phyloP scores from a whole-genome alignment of 2,888 invertebrate species.

The Lacanobia wlatinum region DNA sequence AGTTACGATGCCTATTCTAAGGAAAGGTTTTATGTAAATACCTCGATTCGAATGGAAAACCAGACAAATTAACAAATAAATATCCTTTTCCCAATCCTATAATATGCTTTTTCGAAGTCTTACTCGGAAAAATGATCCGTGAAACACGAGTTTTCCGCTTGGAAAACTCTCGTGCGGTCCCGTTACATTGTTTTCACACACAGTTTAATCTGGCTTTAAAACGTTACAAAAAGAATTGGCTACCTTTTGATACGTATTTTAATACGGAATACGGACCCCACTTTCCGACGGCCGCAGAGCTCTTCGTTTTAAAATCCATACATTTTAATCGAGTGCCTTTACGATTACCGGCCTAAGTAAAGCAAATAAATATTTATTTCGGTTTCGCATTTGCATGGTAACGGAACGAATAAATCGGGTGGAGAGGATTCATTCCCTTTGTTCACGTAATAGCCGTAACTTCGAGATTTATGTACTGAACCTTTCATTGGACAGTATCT shows the following conservation, averaged over 20 bases:
- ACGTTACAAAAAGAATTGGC: slow-evolving; percentile 55
- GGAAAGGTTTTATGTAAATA: slow-evolving; percentile 30
- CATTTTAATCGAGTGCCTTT: slow-evolving; percentile 65
- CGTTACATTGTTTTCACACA: slow-evolving; percentile 64
- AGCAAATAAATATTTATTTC: slow-evolving; percentile 69
- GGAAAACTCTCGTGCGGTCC: slow-evolving; percentile 42
- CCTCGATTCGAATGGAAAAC: slow-evolving; percentile 4
- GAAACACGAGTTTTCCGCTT: slow-evolving; percentile 57
- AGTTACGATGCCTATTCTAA: neutral
- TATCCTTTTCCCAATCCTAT: slow-evolving; percentile 22
- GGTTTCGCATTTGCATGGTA: slow-evolving; percentile 62
- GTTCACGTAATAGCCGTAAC: slow-evolving; percentile 64
- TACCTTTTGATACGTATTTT: slow-evolving; percentile 62
- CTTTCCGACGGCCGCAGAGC: slow-evolving; percentile 46
- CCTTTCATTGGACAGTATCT: slow-evolving; percentile 67
- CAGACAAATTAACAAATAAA: slow-evolving; percentile 35
- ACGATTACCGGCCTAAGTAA: slow-evolving; percentile 63
- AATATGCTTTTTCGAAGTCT: slow-evolving; percentile 48
- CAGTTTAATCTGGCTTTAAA: slow-evolving; percentile 68
- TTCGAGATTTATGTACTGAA: slow-evolving; percentile 65
- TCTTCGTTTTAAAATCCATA: slow-evolving; percentile 57
- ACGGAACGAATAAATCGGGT: slow-evolving; percentile 60
- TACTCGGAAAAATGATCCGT: slow-evolving; percentile 55
- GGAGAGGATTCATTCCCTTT: slow-evolving; percentile 68
- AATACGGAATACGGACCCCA: slow-evolving; percentile 49